Percentiles rank a stretch among this genome's conserved stretches.
phyloP scores from a whole-genome alignment of 1,140 invertebrate genomes.

The Cydia amplana region DNA sequence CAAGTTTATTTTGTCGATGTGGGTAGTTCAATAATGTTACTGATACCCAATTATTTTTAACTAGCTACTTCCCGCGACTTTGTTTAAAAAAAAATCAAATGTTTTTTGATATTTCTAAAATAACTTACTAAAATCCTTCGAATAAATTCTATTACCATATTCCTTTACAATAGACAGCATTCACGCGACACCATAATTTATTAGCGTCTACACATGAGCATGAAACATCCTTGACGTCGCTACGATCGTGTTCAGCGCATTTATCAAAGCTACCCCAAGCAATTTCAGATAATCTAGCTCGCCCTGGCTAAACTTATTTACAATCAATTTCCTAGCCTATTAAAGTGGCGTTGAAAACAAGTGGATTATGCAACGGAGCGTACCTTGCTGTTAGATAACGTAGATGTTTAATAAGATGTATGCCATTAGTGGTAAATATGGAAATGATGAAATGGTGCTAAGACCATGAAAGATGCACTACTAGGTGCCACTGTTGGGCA shows the following conservation, averaged over 20 bases:
- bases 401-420: not conserved
- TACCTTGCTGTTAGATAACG: not conserved
- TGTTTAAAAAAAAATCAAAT: too few relatives aligned
- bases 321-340: constrained; percentile 33
- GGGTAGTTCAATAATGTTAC: not conserved
- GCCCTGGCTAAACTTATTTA: constrained; percentile 30
- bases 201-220: not conserved
- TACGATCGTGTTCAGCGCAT: constrained; percentile 24
- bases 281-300: constrained; percentile 31
- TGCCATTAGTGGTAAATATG: not conserved
- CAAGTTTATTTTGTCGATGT: not conserved
- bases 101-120: too few relatives aligned
- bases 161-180: not conserved
- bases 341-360: constrained; percentile 33
- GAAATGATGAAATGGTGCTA: too few relatives aligned
- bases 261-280: constrained; percentile 33
- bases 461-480: too few relatives aligned
- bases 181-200: constrained; percentile 20
- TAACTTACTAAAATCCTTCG: not conserved
- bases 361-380: constrained; percentile 23
- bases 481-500: too few relatives aligned
- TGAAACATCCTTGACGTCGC: constrained; percentile 13
- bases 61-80: too few relatives aligned
- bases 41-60: not conserved
- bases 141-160: not conserved